phyloP scores from a whole-genome alignment of 2,888 invertebrate species.

The Drosophila demipolita region DNA sequence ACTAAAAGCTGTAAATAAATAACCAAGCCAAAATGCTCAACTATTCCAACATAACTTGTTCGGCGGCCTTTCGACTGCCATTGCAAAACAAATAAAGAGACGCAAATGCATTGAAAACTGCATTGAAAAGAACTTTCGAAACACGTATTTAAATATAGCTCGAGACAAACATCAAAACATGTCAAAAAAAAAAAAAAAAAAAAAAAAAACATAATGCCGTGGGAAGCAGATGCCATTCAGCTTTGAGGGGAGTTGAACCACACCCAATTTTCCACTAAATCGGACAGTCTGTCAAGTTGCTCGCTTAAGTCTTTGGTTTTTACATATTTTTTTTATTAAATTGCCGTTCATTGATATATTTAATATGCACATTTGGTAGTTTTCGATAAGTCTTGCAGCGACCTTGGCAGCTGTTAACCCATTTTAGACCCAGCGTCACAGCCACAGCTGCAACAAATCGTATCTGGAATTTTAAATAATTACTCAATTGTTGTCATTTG shows the following conservation, averaged over 20 bases:
- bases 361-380: slow-evolving; percentile 31
- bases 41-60: background rate
- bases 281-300: slow-evolving; percentile 17
- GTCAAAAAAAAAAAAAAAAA: slow-evolving; percentile 6
- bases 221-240: slow-evolving; percentile 27
- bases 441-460: slow-evolving; percentile 64
- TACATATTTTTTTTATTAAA: slow-evolving; percentile 1
- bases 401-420: slow-evolving; percentile 70
- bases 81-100: slow-evolving; percentile 23
- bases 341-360: slow-evolving; percentile 19
- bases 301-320: slow-evolving; percentile 55
- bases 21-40: background rate
- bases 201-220: slow-evolving; percentile 13
- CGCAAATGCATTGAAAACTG: slow-evolving; percentile 33
- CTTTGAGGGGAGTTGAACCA: background rate
- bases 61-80: slow-evolving; percentile 10
- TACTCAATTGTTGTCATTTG: slow-evolving; percentile 26
- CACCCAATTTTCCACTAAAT: slow-evolving; percentile 6
- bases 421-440: slow-evolving; percentile 46
- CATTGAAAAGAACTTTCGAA: slow-evolving; percentile 46
- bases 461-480: slow-evolving; percentile 70
- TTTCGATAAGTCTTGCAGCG: slow-evolving; percentile 45
- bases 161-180: background rate
- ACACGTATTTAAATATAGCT: slow-evolving; percentile 8
- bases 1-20: background rate